Base-by-base conservation (phyloP, 2,888 invertebrate species). In the Drosophila prostipennis region DNA sequence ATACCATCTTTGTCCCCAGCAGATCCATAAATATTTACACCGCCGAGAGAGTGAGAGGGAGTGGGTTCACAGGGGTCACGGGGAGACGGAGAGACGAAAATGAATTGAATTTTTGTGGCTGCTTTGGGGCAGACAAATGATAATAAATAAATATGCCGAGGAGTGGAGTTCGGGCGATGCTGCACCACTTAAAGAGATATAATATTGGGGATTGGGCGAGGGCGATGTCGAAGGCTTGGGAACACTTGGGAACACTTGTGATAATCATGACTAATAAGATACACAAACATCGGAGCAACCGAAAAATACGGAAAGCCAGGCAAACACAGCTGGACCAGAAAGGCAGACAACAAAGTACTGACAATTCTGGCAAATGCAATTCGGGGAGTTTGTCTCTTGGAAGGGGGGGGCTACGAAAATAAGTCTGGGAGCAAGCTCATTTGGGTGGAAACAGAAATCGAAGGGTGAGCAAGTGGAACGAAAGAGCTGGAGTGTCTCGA, bases 241-340 rank as follows among this genome's bases (percentile, higher is more conserved):
- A 58, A 72, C 74, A 80, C 82, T 82, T 71, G 83, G 74, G 64
- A 87, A 82, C 84, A 88, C 82, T 88, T 88, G 84, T 86, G 88
- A 74, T 82, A 86, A 87, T 88, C 83, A 87, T 74, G 87, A 88
- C 88, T 83, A 88, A 83, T 83, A 88, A 88, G 79, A 60, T 74
- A 80, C 52, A 74, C 84, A 83, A 87, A 77, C 45, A 71, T 11
- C n/a, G 23, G 23, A 19, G 49, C 26, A 23, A 60, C 58, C 60
- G 51, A 52, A 52, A 53, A 34, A 42, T 13, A 42, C 19, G 6
- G 48, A 43, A 67, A 54, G 42, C 19, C 59, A 79, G 65, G 74
- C 63, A 86, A 80, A 82, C 67, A 86, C 86, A 80, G 81, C 79
- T 79, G 87, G 40, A 36, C 52, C 32, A 19, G 19, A 48, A 52